Evolutionary conservation across 2,888 invertebrate species (phyloP).

Genomic region (Tinea pellionella): DNA sequence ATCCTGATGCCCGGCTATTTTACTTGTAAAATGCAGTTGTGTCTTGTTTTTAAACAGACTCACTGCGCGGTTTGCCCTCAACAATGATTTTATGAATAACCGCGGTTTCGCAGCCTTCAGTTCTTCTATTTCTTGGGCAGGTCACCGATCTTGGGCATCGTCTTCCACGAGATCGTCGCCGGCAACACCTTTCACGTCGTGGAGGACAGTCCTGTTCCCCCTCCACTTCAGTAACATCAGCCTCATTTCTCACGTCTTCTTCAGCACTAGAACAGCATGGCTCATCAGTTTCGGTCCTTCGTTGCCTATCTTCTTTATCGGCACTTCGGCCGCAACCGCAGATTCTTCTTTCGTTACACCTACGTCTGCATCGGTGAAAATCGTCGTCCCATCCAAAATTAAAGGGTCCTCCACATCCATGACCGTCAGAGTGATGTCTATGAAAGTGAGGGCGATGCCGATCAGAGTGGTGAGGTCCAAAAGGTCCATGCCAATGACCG

Average conservation of each 20-base stretch:
- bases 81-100: background rate
- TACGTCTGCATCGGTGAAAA: background rate
- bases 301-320: background rate
- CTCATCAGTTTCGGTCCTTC: background rate
- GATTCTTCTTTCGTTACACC: background rate
- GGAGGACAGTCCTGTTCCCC: background rate
- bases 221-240: background rate
- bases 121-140: background rate
- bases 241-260: background rate
- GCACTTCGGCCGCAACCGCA: background rate
- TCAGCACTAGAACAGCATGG: background rate
- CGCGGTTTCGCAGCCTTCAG: background rate
- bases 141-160: background rate
- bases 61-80: background rate
- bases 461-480: background rate
- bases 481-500: background rate
- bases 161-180: background rate
- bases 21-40: too few relatives aligned
- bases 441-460: background rate
- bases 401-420: background rate
- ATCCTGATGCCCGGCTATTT: too few relatives aligned
- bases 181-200: background rate
- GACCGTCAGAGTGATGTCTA: background rate
- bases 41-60: background rate
- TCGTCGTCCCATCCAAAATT: background rate